Evolutionary conservation across 1,140 invertebrate species (phyloP).

Genomic region (Hylaeus anthracinus): DNA sequence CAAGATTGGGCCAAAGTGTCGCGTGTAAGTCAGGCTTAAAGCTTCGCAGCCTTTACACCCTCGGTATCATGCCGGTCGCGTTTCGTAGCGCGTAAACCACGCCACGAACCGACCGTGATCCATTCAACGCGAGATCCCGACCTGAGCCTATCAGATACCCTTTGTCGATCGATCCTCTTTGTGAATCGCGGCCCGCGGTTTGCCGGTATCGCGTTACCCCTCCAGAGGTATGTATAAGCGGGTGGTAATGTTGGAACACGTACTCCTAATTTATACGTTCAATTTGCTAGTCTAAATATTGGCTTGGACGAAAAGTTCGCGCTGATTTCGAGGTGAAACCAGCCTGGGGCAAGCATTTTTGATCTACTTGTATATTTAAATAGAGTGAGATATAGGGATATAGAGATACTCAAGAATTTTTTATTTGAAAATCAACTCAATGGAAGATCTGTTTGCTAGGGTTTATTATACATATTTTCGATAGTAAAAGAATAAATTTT

Average conservation of each 20-base stretch:
- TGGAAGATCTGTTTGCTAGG: too few relatives aligned
- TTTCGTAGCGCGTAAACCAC: constrained; percentile 61
- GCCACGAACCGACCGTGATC: constrained; percentile 58
- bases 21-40: constrained; percentile 56
- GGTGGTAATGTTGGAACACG: constrained; percentile 21
- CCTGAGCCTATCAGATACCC: constrained; percentile 62
- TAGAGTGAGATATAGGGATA: too few relatives aligned
- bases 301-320: too few relatives aligned
- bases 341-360: too few relatives aligned
- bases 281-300: constrained; percentile 40
- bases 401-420: too few relatives aligned
- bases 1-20: background rate
- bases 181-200: constrained; percentile 56
- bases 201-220: constrained; percentile 60
- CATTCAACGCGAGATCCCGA: constrained; percentile 60
- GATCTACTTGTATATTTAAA: too few relatives aligned
- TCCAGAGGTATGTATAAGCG: constrained; percentile 24
- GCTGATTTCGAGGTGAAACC: too few relatives aligned
- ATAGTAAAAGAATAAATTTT: too few relatives aligned
- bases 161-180: constrained; percentile 68
- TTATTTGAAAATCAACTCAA: too few relatives aligned
- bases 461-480: too few relatives aligned
- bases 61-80: constrained; percentile 57
- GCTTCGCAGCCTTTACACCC: constrained; percentile 56
- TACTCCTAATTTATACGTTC: constrained; percentile 48